Evolutionary conservation across 2,888 invertebrate genomes (phyloP).

Genomic region (Hirtodrosophila alboralis): DNA sequence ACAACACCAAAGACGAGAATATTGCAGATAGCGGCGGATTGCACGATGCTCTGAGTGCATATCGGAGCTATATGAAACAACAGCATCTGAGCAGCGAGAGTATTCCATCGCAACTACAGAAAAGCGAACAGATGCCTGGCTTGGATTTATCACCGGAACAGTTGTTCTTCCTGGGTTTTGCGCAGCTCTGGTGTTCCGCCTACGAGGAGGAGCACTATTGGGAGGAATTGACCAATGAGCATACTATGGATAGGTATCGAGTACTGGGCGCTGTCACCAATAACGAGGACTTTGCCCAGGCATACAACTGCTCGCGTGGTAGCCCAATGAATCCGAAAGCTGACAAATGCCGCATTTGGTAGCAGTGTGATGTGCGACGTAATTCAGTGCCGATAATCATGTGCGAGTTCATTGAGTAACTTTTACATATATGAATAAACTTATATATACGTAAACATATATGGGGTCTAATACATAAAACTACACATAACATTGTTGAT

Average conservation of each 20-base stretch:
- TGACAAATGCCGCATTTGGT: slow-evolving; percentile 80
- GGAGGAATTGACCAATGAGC: slow-evolving; percentile 75
- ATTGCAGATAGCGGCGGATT: slow-evolving; percentile 82
- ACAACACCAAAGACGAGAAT: slow-evolving; percentile 78
- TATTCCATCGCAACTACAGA: slow-evolving; percentile 17
- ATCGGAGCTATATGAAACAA: slow-evolving; percentile 69
- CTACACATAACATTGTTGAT: slow-evolving; percentile 20
- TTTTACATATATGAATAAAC: slow-evolving; percentile 11
- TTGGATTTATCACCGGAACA: slow-evolving; percentile 80
- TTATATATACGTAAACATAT: slow-evolving; percentile 4
- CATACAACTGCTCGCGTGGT: slow-evolving; percentile 73
- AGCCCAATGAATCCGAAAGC: slow-evolving; percentile 76
- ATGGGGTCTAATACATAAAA: slow-evolving; percentile 16
- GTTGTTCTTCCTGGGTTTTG: slow-evolving; percentile 80
- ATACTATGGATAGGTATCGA: slow-evolving; percentile 80
- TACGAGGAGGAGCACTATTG: slow-evolving; percentile 79
- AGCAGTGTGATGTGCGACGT: slow-evolving; percentile 12
- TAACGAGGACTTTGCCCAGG: slow-evolving; percentile 74
- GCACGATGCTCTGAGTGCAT: slow-evolving; percentile 69
- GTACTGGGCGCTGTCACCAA: slow-evolving; percentile 80
- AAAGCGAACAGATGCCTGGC: slow-evolving; percentile 79
- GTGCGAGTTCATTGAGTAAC: slow-evolving; percentile 14
- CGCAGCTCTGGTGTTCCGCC: slow-evolving; percentile 80
- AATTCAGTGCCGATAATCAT: slow-evolving; percentile 37
- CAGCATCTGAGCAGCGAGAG: slow-evolving; percentile 10